Evolutionary conservation across 2,797 vertebrate genomes (phyloP).

Genomic region (Avahi laniger): DNA sequence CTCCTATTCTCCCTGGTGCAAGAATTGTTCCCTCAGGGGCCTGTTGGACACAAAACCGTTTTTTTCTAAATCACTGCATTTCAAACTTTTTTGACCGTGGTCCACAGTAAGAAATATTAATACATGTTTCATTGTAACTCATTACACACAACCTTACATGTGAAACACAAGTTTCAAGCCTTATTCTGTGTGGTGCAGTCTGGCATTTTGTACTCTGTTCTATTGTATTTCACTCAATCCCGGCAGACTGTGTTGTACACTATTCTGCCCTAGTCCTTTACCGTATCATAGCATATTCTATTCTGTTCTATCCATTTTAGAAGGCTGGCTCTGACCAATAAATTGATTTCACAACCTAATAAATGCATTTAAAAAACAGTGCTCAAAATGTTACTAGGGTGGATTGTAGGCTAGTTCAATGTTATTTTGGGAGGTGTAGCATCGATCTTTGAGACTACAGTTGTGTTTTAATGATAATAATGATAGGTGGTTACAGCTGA

Average conservation of each 20-base stretch:
- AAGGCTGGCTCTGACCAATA: background rate
- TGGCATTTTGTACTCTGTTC: background rate
- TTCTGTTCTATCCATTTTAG: background rate
- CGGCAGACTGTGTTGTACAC: no score
- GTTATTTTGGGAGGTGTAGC: background rate
- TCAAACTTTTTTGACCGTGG: background rate
- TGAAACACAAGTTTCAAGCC: background rate
- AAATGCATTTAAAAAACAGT: background rate
- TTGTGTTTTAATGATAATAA: background rate
- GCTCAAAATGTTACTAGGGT: background rate
- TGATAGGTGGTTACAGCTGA: background rate
- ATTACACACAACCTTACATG: background rate
- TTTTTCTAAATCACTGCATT: background rate
- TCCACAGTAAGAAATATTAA: background rate
- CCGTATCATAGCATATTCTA: background rate
- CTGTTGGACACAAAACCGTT: background rate
- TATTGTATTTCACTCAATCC: background rate
- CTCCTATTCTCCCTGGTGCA: background rate
- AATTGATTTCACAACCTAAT: slow-evolving; percentile 34
- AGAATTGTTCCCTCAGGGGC: slow-evolving; percentile 21
- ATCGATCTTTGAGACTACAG: background rate
- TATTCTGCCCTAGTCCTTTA: background rate
- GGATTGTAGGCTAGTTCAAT: background rate
- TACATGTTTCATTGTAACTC: background rate
- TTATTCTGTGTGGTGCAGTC: background rate